Base-by-base conservation (phyloP, 2,888 invertebrate genomes). In the Pristionchus arcanus region DNA sequence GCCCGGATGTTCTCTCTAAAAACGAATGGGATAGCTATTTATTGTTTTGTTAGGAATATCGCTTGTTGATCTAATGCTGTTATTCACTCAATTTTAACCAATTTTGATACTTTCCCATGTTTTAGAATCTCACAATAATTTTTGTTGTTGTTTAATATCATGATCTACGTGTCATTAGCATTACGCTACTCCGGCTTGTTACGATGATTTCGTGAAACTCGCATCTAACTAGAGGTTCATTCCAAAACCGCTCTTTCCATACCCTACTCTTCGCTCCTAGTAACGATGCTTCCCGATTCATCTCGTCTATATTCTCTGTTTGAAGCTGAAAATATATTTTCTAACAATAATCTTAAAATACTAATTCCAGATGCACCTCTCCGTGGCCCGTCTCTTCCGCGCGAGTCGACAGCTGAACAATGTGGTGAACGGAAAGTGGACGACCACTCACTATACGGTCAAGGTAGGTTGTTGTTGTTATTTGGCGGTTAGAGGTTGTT, bases 351-450 rank as follows among this genome's bases (percentile, higher is more conserved):
- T 49, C 13, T 49, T 7, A 31, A 53, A 9, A 37, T 49, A 49
- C 13, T 49, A 49, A 49, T 49, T 49, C 7, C 9, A 49, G 42
- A 49, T 49, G 91, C 90, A 81, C 53, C 55, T 88, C 21, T 85
- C 91, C 13, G 74, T 87, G 13, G 68, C 77, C 34, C 63, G 89
- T 28, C 85, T 89, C n/a, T 63, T 91, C 34, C 88, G 88, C 19
- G 55, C 66, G 28, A 90, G 91, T 28, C 84, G 91, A 21, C 90
- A 90, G 31, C 87, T 92, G 15, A 89, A 90, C 19, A 93, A 94
- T 91, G 94, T 94, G 34, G 94, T 94, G 71, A 93, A 94, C 89
- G 95, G 95, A 19, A 91, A 93, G 91, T 95, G 95, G 95, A 94
- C 93, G 34, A 95, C 95, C 21, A 95, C 95, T 21, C 95, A 95